Evolutionary conservation across 2,888 invertebrate genomes (phyloP).

Genomic region (Pristionchus fissidentatus): DNA sequence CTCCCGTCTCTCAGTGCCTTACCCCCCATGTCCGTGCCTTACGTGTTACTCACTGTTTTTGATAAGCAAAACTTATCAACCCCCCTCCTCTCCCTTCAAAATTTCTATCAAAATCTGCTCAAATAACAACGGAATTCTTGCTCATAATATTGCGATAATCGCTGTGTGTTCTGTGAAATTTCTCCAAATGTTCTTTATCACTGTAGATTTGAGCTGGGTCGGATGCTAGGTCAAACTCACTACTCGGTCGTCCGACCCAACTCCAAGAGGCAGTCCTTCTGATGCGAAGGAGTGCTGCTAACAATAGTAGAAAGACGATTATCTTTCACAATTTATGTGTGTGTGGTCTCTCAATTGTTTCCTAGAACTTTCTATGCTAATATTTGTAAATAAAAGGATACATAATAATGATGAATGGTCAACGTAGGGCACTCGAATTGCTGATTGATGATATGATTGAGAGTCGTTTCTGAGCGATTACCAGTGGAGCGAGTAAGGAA

Average conservation of each 20-base stretch:
- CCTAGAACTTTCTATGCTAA: neutral
- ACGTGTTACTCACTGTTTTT: slow-evolving; percentile 31
- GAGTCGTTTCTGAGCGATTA: slow-evolving; percentile 39
- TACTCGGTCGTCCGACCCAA: neutral
- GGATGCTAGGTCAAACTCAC: neutral
- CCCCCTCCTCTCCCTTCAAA: neutral
- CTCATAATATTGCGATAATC: neutral
- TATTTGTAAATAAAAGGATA: slow-evolving; percentile 44
- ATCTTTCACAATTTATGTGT: slow-evolving; percentile 12
- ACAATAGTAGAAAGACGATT: slow-evolving; percentile 7
- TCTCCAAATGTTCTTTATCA: neutral
- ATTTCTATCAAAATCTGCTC: no score
- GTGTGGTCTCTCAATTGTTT: slow-evolving; percentile 32
- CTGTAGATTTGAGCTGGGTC: no score
- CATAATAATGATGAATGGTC: neutral
- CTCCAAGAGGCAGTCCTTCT: no score
- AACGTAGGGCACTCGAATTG: slow-evolving; percentile 44
- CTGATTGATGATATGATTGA: slow-evolving; percentile 49
- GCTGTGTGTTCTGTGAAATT: neutral
- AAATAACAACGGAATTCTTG: slow-evolving; percentile 32
- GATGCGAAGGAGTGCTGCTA: neutral
- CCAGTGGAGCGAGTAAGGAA: slow-evolving; percentile 36
- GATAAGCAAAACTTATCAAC: slow-evolving; percentile 15
- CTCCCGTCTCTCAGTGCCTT: slow-evolving; percentile 27
- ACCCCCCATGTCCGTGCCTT: slow-evolving; percentile 21